Percentiles rank a stretch among this genome's conserved stretches.
These are phyloP conservation scores for Pseudorhombus dupliciocellatus DNA, from an alignment of 2,113 vertebrate genomes.

Conservation along the genomic window DNA sequence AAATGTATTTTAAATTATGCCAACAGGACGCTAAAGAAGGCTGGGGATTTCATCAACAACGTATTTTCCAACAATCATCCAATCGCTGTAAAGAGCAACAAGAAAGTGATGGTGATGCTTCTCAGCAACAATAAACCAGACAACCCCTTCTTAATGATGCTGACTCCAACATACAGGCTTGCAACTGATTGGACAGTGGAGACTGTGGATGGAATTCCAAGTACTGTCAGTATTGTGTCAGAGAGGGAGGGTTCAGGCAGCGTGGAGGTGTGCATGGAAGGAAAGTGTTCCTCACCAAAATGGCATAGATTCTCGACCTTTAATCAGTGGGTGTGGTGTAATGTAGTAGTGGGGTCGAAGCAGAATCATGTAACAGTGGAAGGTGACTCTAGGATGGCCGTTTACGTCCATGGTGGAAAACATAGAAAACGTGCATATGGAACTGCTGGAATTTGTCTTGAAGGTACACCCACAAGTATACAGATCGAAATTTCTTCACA, in stretches of 20 bases:
- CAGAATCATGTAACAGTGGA: constrained; percentile 30
- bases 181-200: constrained; percentile 22
- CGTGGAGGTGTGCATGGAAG: constrained; percentile 23
- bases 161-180: constrained; percentile 15
- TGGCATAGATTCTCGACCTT: neutral
- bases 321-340: constrained; percentile 22
- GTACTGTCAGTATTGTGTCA: constrained; percentile 15
- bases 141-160: constrained; percentile 9
- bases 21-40: neutral
- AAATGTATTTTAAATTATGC: neutral
- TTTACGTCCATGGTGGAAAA: constrained; percentile 28
- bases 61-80: neutral
- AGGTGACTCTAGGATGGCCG: constrained; percentile 25
- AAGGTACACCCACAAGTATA: constrained; percentile 16
- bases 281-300: neutral
- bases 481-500: neutral
- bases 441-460: constrained; percentile 33
- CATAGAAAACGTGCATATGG: neutral
- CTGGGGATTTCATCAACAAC: accelerated
- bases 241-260: constrained; percentile 17
- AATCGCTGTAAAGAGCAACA: constrained; percentile 20
- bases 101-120: constrained; percentile 39
- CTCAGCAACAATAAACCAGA: constrained; percentile 9
- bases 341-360: accelerated
- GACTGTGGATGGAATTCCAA: neutral